Base-by-base conservation (phyloP, 2,888 invertebrate genomes). In the Gastracanthus pulcherrimus region DNA sequence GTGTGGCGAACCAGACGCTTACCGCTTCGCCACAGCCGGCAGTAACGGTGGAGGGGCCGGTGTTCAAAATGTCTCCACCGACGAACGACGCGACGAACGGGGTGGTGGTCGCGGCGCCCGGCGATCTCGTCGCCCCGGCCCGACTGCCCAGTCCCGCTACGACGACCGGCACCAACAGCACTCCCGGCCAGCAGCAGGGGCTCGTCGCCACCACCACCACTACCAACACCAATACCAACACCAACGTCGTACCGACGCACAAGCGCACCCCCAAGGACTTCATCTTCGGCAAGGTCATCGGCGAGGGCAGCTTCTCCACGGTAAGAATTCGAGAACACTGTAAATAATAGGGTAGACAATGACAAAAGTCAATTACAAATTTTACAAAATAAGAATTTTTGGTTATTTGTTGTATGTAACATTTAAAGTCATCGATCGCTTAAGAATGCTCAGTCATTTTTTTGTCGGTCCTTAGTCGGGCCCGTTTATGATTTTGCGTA, bases 291-390 rank as follows among this genome's bases (percentile, higher is more conserved):
- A 97, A 97, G 93, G 94, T 97, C 84, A 96, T 99, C 87, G 99
- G 99, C 84, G 99, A 99, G 92, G 99, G 99, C 84, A 98, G 98
- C 91, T 99, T 97, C 92, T 98, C 98, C 88, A 97, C 97, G 82
- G 99, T 95, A 89, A 92, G 92, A 92, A 2, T 9, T 5, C 36
- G 7, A 1, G 62, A 34, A 19, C n/a, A n/a, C n/a, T n/a, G n/a
- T n/a, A n/a, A n/a, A n/a, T n/a, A n/a, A n/a, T n/a, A n/a, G n/a
- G n/a, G n/a, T n/a, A n/a, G n/a, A n/a, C n/a, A n/a, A n/a, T n/a
- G n/a, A n/a, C n/a, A n/a, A n/a, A n/a, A n/a, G n/a, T n/a, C n/a
- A n/a, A n/a, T n/a, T n/a, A n/a, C n/a, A n/a, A n/a, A n/a, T n/a
- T n/a, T n/a, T n/a, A n/a, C n/a, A n/a, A n/a, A n/a, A n/a, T n/a